Base-by-base conservation (phyloP, 2,888 invertebrate species). In the Tupiocoris notatus region DNA sequence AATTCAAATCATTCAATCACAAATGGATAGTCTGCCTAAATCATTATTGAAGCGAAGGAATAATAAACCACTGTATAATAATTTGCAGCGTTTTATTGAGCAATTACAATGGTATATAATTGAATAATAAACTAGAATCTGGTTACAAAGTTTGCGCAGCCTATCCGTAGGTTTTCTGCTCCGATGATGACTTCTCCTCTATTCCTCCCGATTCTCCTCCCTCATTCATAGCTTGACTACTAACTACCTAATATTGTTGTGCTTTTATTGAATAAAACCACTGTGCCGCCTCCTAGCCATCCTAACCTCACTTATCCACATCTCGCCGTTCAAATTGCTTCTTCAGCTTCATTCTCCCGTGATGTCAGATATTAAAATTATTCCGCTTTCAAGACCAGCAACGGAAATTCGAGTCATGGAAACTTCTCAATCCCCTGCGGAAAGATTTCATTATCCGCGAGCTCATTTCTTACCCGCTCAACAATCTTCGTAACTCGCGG, bases 231-330 rank as follows among this genome's bases (percentile, higher is more conserved):
- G n/a, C 62, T 63, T 39, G 63, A 73, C 73, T 62, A 73, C 62
- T 73, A 73, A 73, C 62, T 73, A 73, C 73, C 73, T 63, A 73
- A 73, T 63, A 63, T 62, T 63, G 73, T 73, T 54, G 73, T 61
- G 17, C 73, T 73, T 70, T 73, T 73, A 73, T 73, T 73, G 73
- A 73, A 73, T 73, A 61, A 54, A 61, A 73, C 63, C 73, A 22
- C 61, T 62, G 61, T 7, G 39, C 39, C 39, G 12, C 3, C 39
- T 12, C 12, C 39, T 7, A 12, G 39, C 39, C 39, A 3, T 39
- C 39, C 12, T 39, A 12, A 3, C 39, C 39, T 39, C 39, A 39
- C 39, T 39, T 39, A n/a, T n/a, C n/a, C 39, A 39, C 39, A 3
- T 39, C 39, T n/a, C 39, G 12, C 39, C 39, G 39, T 39, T 3